Percentiles rank a stretch among this genome's conserved stretches.
Conservation (phyloP, 2,888 invertebrate species). For the Sialis lutaria region DNA sequence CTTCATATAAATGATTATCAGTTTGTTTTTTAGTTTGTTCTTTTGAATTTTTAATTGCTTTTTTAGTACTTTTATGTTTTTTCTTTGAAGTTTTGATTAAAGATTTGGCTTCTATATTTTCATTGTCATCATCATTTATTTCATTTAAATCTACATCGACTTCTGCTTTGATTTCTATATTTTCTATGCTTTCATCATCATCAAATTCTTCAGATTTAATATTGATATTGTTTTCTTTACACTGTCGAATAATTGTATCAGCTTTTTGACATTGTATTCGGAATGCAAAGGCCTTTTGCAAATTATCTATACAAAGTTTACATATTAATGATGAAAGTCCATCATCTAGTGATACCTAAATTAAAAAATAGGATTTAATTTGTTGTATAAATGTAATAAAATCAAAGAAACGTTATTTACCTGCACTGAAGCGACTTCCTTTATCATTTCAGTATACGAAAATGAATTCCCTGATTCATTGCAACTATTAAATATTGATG, state of each 20-base stretch:
- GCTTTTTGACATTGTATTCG: background rate
- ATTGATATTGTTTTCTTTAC: too few relatives aligned
- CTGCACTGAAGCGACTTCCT: background rate
- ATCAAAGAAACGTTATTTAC: background rate
- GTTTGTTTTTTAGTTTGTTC: background rate
- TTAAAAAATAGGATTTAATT: background rate
- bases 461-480: background rate
- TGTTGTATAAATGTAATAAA: background rate
- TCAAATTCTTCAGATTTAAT: too few relatives aligned
- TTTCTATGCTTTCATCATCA: too few relatives aligned
- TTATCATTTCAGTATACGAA: background rate
- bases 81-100: too few relatives aligned
- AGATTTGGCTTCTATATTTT: too few relatives aligned
- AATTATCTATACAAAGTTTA: background rate
- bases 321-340: background rate
- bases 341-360: background rate
- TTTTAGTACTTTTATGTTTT: too few relatives aligned
- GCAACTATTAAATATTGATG: background rate
- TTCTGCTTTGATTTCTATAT: too few relatives aligned
- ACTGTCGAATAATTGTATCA: background rate
- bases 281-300: background rate
- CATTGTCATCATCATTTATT: too few relatives aligned
- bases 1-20: background rate
- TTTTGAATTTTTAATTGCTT: background rate
- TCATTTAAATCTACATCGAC: too few relatives aligned